Percentiles rank a stretch among this genome's conserved stretches.
Evolutionary conservation across 2,797 vertebrate species (phyloP).

Genomic region (Lagorchestes hirsutus): DNA sequence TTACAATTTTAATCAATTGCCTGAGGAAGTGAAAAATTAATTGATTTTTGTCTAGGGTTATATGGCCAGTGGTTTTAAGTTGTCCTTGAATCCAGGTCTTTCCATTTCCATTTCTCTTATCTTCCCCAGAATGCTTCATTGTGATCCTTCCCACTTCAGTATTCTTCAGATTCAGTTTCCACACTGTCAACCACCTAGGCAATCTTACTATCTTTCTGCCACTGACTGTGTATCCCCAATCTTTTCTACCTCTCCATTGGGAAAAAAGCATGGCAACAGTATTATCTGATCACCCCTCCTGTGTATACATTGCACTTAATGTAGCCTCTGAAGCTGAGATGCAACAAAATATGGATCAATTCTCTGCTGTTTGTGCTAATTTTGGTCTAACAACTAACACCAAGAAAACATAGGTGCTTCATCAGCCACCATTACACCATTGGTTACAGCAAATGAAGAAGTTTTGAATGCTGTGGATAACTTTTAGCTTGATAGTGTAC

Average conservation of each 20-base stretch:
- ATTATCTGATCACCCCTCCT: not conserved
- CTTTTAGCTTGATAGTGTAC: no score
- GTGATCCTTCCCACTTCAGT: not conserved
- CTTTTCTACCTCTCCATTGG: not conserved
- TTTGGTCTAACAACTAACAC: no score
- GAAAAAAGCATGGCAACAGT: not conserved
- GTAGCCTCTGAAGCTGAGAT: no score
- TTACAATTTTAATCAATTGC: not conserved
- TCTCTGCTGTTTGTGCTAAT: no score
- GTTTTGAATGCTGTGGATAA: no score
- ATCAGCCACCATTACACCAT: no score
- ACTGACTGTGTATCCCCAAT: not conserved
- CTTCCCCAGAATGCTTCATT: not conserved
- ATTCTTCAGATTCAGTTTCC: not conserved
- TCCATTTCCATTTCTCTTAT: not conserved
- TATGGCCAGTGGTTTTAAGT: not conserved
- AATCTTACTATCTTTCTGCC: not conserved
- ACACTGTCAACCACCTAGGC: not conserved
- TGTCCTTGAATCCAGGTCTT: not conserved
- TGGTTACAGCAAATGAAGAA: no score
- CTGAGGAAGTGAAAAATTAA: not conserved
- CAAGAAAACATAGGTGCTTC: no score
- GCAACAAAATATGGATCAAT: no score
- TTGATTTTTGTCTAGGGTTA: not conserved
- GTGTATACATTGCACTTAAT: no score